phyloP scores from a whole-genome alignment of 2,113 vertebrate genomes.

The Oncorhynchus keta region DNA sequence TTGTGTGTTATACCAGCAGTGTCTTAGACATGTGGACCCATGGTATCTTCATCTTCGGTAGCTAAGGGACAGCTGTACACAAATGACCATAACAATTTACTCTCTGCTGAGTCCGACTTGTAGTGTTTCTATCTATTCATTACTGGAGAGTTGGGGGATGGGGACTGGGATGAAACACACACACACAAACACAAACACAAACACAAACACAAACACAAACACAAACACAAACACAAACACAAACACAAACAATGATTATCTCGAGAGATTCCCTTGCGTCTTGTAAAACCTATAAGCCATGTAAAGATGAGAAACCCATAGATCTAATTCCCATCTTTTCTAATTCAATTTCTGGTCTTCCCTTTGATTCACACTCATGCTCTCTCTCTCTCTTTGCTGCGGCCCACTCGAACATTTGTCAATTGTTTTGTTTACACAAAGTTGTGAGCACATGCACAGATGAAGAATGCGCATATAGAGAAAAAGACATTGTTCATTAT shows the following conservation, averaged over 20 bases:
- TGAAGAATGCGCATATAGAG: neutral
- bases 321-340: constrained; percentile 11
- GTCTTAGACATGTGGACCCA: constrained; percentile 1
- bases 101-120: neutral
- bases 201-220: neutral
- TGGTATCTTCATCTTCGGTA: too few relatives aligned
- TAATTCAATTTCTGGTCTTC: constrained; percentile 32
- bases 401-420: constrained; percentile 15
- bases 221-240: constrained; percentile 7
- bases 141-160: neutral
- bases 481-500: neutral
- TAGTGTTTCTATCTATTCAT: neutral
- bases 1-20: neutral
- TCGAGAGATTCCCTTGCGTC: constrained; percentile 27
- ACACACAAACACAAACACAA: too few relatives aligned
- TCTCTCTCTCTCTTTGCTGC: neutral
- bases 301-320: constrained; percentile 23
- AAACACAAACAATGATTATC: constrained; percentile 12
- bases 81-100: neutral
- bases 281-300: constrained; percentile 36
- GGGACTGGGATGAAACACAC: neutral
- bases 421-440: constrained; percentile 14
- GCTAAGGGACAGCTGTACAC: neutral
- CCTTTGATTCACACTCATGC: constrained; percentile 9
- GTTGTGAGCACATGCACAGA: neutral